These are phyloP conservation scores for Pseudopleuronectes americanus DNA, from an alignment of 2,797 vertebrate species.

Conservation along the genomic window DNA sequence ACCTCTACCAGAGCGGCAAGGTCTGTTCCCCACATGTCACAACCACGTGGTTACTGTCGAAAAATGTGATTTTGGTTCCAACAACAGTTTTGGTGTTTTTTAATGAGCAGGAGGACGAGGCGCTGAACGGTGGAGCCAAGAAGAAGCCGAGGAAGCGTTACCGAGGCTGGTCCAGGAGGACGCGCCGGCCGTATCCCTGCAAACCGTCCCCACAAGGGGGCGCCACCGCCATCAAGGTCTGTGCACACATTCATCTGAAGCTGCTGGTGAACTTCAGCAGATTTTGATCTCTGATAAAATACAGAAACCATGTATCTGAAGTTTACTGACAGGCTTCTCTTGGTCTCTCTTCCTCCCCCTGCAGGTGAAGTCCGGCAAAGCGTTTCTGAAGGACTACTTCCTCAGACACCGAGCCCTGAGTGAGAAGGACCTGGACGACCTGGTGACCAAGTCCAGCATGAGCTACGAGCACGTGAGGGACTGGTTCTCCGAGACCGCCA, in stretches of 20 bases:
- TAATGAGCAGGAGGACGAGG: constrained; percentile 67
- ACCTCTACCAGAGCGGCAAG: constrained; percentile 90
- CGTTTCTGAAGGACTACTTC: constrained; percentile 95
- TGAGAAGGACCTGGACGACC: constrained; percentile 94
- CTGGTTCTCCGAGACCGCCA: constrained; percentile 90
- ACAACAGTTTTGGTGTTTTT: background rate
- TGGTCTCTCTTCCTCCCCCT: background rate
- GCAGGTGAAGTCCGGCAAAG: constrained; percentile 88
- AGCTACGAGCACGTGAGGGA: constrained; percentile 97
- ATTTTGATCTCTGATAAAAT: no score
- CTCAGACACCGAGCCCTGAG: constrained; percentile 92
- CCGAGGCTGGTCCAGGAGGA: constrained; percentile 88
- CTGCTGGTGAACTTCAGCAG: no score
- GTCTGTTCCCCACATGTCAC: constrained; percentile 33
- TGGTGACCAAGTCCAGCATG: constrained; percentile 95
- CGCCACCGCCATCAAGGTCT: constrained; percentile 84
- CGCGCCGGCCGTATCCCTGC: constrained; percentile 79
- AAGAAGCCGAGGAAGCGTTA: constrained; percentile 92
- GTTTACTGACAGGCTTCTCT: no score
- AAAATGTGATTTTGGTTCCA: background rate
- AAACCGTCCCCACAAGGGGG: constrained; percentile 79
- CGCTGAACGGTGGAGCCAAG: constrained; percentile 88
- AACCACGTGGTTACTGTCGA: no score
- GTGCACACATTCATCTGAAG: background rate
- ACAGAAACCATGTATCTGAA: no score